These are phyloP conservation scores for Drosophila tani DNA, from an alignment of 1,140 invertebrate species.

Conservation along the genomic window DNA sequence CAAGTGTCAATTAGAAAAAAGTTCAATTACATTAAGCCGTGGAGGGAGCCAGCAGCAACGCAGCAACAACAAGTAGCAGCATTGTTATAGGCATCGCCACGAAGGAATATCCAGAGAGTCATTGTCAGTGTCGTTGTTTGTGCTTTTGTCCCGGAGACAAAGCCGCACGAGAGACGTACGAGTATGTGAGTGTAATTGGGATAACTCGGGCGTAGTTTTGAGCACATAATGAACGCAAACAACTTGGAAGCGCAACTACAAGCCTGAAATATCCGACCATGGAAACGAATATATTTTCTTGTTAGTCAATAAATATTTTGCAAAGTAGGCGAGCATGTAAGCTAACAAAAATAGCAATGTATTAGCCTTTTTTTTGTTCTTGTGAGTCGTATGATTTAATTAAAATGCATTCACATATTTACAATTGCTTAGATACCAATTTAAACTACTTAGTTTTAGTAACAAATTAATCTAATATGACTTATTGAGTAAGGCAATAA, in stretches of 20 bases:
- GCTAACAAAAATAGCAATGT: not conserved
- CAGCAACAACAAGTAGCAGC: constrained; percentile 35
- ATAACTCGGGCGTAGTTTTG: constrained; percentile 29
- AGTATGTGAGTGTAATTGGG: constrained; percentile 19
- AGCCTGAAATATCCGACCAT: not conserved
- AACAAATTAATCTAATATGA: too few species aligned
- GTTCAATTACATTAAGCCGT: constrained; percentile 77
- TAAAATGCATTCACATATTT: not conserved
- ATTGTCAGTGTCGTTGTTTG: constrained; percentile 48
- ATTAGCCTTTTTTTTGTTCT: not conserved
- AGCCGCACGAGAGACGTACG: constrained; percentile 5
- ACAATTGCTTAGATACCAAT: too few species aligned
- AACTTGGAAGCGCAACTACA: not conserved
- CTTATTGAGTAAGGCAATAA: not conserved
- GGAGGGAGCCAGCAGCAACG: not conserved
- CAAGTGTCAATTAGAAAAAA: constrained; percentile 84
- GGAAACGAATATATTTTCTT: too few species aligned
- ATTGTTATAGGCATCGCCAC: constrained; percentile 41
- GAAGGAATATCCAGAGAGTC: constrained; percentile 29
- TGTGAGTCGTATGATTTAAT: not conserved
- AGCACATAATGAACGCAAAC: constrained; percentile 6
- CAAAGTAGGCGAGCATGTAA: not conserved
- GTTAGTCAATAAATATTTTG: not conserved
- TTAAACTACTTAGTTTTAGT: not conserved
- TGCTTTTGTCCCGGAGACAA: constrained; percentile 33